Conservation (phyloP, 2,888 invertebrate species). For the Aplocera efformata region DNA sequence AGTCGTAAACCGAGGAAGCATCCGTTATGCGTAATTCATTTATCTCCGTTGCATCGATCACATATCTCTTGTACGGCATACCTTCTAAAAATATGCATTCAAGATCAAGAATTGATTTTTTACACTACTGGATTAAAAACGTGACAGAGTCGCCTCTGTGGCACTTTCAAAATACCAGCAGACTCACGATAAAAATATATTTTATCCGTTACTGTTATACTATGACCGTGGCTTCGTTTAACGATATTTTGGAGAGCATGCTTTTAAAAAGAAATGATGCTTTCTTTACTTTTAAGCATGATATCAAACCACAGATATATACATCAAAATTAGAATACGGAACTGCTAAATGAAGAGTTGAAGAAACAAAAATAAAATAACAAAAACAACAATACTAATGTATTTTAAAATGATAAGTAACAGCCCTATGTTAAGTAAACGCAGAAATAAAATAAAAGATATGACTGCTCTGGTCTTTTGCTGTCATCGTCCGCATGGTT, state of each 20-base stretch:
- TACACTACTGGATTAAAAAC: constrained; percentile 25
- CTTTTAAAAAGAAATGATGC: constrained; percentile 20
- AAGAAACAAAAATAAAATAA: too few relatives aligned
- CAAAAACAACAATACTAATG: not conserved
- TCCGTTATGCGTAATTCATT: constrained; percentile 21
- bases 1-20: constrained; percentile 21
- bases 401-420: constrained; percentile 14
- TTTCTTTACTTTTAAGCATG: not conserved
- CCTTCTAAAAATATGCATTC: constrained; percentile 25
- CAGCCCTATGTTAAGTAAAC: constrained; percentile 16
- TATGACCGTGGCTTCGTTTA: constrained; percentile 25
- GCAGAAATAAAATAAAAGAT: constrained; percentile 23
- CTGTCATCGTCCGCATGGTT: constrained; percentile 26
- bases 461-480: constrained; percentile 18
- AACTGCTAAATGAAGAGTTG: constrained; percentile 15
- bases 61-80: constrained; percentile 24
- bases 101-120: constrained; percentile 27
- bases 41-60: constrained; percentile 27
- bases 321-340: too few relatives aligned
- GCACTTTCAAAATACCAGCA: constrained; percentile 24
- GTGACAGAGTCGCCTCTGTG: constrained; percentile 22
- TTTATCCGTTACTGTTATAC: constrained; percentile 25
- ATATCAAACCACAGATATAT: constrained; percentile 1
- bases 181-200: constrained; percentile 22
- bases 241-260: constrained; percentile 18